Evolutionary conservation across 2,797 vertebrate species (phyloP), one percentile per base, ranked within the genome.

Genomic region (Eulemur mongoz): DNA sequence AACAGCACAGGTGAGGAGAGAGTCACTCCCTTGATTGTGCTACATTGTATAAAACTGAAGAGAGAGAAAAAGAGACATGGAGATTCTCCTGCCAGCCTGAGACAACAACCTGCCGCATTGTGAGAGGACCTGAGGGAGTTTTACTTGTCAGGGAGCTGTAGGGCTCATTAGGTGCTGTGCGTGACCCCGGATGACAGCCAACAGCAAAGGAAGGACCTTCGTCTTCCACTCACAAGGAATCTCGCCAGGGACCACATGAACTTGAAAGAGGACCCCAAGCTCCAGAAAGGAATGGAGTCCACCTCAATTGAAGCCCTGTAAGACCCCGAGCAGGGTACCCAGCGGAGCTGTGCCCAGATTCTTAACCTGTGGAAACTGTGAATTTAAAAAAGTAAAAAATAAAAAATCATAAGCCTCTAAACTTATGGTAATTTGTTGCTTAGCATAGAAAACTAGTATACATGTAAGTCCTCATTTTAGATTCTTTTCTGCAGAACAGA

Each of bases 61-160:
- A 65, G 40, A 15, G 1, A 9, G 38, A n/a, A 10, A 69, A 48
- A 8, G 25, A 40, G 17, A 25, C 6, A 27, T 14, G 9, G 72
- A 32, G 27, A 32, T 50, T 80, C 3, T 59, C 57, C 32, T 69
- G 14, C 20, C 3, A 9, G 4, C 38, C n/a, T 5, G 30, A 52
- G 40, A 9, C 59, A 40, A 15, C 2, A 18, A 8, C 15, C 17
- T 15, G 0, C 17, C 5, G 8, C 5, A 11, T 4, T 2, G 2
- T 50, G 50, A 54, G 23, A 50, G 50, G 5, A 69, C 40, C 38
- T 27, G 1, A 20, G 35, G 32, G 7, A 35, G 1, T 9, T 4
- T 5, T 20, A 14, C 4, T 4, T 8, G 43, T 20, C 20, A 57
- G 4, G 1, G 18, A 30, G 5, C 22, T 9, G 17, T 5, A 38